Base-by-base conservation (phyloP, 2,113 vertebrate genomes). In the Pachyramphus minor region DNA sequence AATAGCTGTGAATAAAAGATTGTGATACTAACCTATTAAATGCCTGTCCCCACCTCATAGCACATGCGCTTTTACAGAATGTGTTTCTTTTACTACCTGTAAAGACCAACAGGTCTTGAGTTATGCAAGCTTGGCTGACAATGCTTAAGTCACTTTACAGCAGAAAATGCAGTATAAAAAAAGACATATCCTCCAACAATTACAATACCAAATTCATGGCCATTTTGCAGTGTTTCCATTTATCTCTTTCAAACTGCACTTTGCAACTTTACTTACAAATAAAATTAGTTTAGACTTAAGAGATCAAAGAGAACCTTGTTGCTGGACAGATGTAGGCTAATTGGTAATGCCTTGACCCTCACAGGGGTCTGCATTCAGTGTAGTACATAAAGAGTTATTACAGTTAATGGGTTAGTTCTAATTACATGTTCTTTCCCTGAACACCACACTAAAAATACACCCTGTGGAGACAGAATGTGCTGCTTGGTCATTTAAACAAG, bases 371-470 rank as follows among this genome's bases (percentile, higher is more conserved):
- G 41, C 73, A 90, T 58, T 90, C 80, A 69, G 47, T 49, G 56
- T 76, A 90, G 62, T 60, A 56, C 89, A 75, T 53, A 95, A 93
- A 91, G 89, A 97, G 90, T 88, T 72, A 92, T 83, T 95, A 81
- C 33, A 83, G 96, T 95, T 97, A 97, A 97, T 96, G 95, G 90
- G 68, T 95, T 97, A 90, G 74, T 86, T 85, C 89, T 98, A 97
- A 98, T 91, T 96, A 91, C 76, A 78, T 82, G 84, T 94, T 74
- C 81, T 93, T 95, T 97, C 53, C 50, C 85, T 76, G 69, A 83
- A 74, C 59, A 86, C 45, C 59, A 63, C 93, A 83, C 16, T 96
- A 90, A 90, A 78, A 76, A 95, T 53, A 90, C 37, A 71, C 94
- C 94, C 91, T 20, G 45, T 31, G 5, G 94, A 97, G 80, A 93